Evolutionary conservation across 2,113 vertebrate genomes (phyloP).

Genomic region (Mellivora capensis): DNA sequence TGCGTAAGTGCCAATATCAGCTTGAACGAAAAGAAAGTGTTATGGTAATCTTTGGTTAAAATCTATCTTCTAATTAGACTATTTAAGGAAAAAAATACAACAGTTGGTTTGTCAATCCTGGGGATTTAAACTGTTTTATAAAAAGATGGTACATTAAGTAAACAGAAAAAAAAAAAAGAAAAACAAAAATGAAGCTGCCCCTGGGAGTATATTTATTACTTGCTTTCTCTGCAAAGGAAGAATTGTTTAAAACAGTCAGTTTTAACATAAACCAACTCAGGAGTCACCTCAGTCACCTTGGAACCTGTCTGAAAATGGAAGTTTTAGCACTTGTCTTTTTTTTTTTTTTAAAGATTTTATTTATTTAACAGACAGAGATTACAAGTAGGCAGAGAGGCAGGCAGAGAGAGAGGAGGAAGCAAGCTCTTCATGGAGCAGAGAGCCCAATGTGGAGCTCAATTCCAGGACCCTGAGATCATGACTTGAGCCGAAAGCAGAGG

Average conservation of each 20-base stretch:
- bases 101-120: not conserved
- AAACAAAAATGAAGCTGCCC: not conserved
- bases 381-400: no score
- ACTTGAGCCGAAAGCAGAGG: no score
- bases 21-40: not conserved
- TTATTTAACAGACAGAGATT: no score
- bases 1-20: not conserved
- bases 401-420: no score
- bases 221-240: not conserved
- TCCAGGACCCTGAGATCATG: no score
- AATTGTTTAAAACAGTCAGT: constrained; percentile 14
- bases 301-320: constrained; percentile 21
- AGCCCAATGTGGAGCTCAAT: no score
- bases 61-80: not conserved
- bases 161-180: not conserved
- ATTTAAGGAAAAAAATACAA: not conserved
- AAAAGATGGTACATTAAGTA: not conserved
- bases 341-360: no score
- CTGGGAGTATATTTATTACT: not conserved
- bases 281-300: not conserved
- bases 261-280: not conserved
- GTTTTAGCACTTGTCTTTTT: constrained; percentile 24
- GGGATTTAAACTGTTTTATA: not conserved
- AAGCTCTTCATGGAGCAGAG: no score
- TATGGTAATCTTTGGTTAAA: not conserved